Evolutionary conservation across 1,140 invertebrate genomes (phyloP), one percentile per base, ranked within the genome.

Genomic region (Wiebesia pumilae): DNA sequence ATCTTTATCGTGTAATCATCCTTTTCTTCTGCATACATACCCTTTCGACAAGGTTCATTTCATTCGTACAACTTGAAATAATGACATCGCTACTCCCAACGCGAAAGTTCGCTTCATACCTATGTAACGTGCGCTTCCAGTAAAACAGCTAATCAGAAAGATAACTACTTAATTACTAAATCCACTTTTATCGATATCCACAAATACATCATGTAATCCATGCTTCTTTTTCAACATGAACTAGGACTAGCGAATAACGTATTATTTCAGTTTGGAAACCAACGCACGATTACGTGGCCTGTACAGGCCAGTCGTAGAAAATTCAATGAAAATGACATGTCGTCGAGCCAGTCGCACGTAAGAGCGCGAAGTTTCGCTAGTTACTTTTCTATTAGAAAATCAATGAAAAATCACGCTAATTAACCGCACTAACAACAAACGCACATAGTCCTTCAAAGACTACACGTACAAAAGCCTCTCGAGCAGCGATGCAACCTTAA

Each of bases 231-330:
- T 83, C 80, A 78, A 84, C 84, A 83, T 81, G 84, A 69, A 86
- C 73, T 71, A 67, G 73, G 81, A 58, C 81, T 88, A 88, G 79
- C 69, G 83, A 88, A 81, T 84, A 87, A 81, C 81, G 38, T 88
- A 82, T 84, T 81, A 86, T 87, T 88, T 85, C 85, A 85, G 86
- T 85, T n/a, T 85, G 83, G 88, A 78, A 80, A 80, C 21, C 86
- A 67, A 51, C 86, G 85, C 86, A 88, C 85, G 88, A 83, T 88
- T 80, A 87, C 86, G 81, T 87, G 86, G 86, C 16, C 58, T 62
- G 16, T 16, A 78, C 65, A n/a, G n/a, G n/a, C n/a, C n/a, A n/a
- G n/a, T n/a, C n/a, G 38, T 69, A 77, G 85, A 54, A 62, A 84
- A 2, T 35, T 24, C 51, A 79, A 75, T 58, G 82, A 87, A 62